phyloP scores from a whole-genome alignment of 2,113 vertebrate species.

The Eupsittula cactorum region DNA sequence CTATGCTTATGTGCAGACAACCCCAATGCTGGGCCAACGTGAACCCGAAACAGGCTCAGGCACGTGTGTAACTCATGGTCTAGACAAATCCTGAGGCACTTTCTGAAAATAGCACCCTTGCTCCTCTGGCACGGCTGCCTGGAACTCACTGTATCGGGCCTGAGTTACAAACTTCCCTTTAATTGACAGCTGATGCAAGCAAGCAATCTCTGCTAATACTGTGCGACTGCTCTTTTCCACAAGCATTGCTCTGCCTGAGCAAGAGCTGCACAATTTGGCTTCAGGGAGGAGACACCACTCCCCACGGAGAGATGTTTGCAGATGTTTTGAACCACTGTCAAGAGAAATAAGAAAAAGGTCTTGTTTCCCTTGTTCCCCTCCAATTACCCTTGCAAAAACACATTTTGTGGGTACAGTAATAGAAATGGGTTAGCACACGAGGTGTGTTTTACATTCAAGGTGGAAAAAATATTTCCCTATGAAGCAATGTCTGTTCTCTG shows the following conservation, averaged over 20 bases:
- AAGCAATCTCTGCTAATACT: neutral
- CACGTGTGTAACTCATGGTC: neutral
- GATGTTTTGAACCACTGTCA: neutral
- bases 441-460: neutral
- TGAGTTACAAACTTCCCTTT: neutral
- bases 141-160: neutral
- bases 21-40: rapidly evolving
- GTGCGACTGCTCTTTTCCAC: neutral
- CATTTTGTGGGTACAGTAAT: neutral
- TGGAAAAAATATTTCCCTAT: neutral
- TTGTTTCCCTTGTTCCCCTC: neutral
- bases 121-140: neutral
- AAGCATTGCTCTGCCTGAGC: neutral
- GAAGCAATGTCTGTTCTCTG: neutral
- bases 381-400: neutral
- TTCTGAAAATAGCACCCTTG: constrained; percentile 11
- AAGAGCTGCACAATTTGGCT: neutral
- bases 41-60: neutral
- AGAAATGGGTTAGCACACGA: neutral
- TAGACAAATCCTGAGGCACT: constrained; percentile 35
- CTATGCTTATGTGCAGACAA: neutral
- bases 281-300: neutral
- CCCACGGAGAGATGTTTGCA: neutral
- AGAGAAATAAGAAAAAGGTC: neutral
- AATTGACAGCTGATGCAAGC: neutral